Percentiles rank a stretch among this genome's conserved stretches.
phyloP scores from a whole-genome alignment of 1,140 invertebrate genomes.

The Dendrolimus punctatus region DNA sequence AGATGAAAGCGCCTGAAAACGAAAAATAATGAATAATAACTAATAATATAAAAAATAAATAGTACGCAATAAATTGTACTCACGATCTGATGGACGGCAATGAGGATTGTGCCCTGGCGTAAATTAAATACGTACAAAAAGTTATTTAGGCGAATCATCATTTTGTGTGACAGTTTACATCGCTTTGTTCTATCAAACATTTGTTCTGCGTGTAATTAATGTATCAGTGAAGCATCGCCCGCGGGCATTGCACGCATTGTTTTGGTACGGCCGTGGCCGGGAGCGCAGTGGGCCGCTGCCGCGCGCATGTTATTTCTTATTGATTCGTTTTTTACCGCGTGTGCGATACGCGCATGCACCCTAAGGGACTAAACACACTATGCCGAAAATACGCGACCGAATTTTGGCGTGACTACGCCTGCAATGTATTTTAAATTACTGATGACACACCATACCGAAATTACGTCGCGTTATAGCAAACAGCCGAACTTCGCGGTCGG shows the following conservation, averaged over 20 bases:
- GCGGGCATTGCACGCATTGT: slow-evolving; percentile 37
- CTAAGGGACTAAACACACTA: too few species aligned
- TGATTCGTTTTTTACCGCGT: slow-evolving; percentile 35
- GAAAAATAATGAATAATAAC: slow-evolving; percentile 10
- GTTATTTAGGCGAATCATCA: slow-evolving; percentile 61
- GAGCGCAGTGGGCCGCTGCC: slow-evolving; percentile 1
- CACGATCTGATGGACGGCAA: slow-evolving; percentile 66
- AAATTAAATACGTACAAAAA: slow-evolving; percentile 65
- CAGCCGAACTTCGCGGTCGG: not conserved
- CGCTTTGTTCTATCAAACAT: slow-evolving; percentile 58
- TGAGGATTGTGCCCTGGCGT: slow-evolving; percentile 62
- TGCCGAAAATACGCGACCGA: too few species aligned
- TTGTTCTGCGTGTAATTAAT: slow-evolving; percentile 30
- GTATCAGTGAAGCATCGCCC: slow-evolving; percentile 31
- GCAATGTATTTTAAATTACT: too few species aligned
- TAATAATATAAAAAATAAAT: slow-evolving; percentile 3
- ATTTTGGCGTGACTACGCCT: too few species aligned
- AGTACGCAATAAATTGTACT: slow-evolving; percentile 26
- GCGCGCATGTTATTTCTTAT: slow-evolving; percentile 55
- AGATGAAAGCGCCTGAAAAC: slow-evolving; percentile 55
- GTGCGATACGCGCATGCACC: slow-evolving; percentile 37
- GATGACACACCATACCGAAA: not conserved
- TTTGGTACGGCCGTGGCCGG: slow-evolving; percentile 17
- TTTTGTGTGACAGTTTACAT: slow-evolving; percentile 57
- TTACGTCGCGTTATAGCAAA: too few species aligned